Evolutionary conservation across 2,797 vertebrate species (phyloP).

Genomic region (Phataginus tricuspis): DNA sequence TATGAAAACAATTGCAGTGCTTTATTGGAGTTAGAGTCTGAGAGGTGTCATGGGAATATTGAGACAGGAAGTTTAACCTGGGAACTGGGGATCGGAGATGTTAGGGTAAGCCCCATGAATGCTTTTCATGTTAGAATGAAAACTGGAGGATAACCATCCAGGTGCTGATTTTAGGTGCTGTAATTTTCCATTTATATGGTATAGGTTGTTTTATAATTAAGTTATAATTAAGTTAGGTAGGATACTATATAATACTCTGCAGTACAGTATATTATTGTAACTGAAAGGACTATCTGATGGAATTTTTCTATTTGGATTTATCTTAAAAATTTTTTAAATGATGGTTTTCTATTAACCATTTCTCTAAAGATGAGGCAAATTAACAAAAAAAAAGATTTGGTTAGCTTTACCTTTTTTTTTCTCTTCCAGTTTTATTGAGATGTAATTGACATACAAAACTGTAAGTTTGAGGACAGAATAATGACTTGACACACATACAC

Average conservation of each 20-base stretch:
- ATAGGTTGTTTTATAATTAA: not conserved
- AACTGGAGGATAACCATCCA: not conserved
- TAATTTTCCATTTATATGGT: not conserved
- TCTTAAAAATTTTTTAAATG: not conserved
- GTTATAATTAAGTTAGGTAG: not conserved
- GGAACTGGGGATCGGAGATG: not conserved
- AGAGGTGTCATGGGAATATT: not conserved
- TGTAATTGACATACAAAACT: not conserved
- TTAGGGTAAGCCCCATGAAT: not conserved
- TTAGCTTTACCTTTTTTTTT: not conserved
- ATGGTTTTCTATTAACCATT: not conserved
- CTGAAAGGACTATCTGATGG: not conserved
- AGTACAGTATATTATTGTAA: not conserved
- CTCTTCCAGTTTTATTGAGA: not conserved
- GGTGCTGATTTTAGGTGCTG: not conserved
- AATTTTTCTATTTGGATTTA: slow-evolving; percentile 28
- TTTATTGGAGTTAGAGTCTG: not conserved
- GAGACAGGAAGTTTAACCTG: not conserved
- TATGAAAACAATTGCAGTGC: not conserved
- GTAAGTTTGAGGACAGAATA: not conserved
- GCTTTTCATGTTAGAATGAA: not conserved
- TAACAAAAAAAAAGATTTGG: not conserved
- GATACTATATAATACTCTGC: not conserved
- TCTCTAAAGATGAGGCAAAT: not conserved
- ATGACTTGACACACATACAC: not conserved